These are phyloP conservation scores for Hirtodrosophila confusa DNA, from an alignment of 2,888 invertebrate genomes.

Conservation along the genomic window DNA sequence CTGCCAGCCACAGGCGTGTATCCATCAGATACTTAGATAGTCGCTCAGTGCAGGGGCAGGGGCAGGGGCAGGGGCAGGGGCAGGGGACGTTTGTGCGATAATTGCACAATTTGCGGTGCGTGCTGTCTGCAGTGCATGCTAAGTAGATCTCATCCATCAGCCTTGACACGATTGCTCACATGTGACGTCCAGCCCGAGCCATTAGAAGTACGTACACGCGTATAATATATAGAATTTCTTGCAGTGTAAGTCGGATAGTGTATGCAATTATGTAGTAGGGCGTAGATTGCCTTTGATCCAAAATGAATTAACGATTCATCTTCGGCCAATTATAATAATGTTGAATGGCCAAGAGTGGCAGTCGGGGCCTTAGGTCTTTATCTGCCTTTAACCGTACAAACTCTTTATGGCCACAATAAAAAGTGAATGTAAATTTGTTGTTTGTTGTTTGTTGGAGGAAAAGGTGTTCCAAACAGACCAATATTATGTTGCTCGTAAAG, in stretches of 20 bases:
- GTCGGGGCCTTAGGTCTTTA: slow-evolving; percentile 4
- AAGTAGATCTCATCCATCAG: slow-evolving; percentile 47
- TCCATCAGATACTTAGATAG: slow-evolving; percentile 40
- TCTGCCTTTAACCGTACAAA: slow-evolving; percentile 12
- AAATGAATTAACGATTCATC: slow-evolving; percentile 53
- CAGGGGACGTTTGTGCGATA: slow-evolving; percentile 42
- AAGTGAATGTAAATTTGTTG: slow-evolving; percentile 61
- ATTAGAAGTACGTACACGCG: not conserved
- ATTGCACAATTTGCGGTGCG: slow-evolving; percentile 59
- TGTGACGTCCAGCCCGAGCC: slow-evolving; percentile 14
- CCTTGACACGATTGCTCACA: slow-evolving; percentile 67
- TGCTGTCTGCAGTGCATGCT: slow-evolving; percentile 48
- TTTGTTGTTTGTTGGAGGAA: slow-evolving; percentile 23
- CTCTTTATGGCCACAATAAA: slow-evolving; percentile 27
- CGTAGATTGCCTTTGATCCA: not conserved
- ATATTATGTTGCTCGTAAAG: slow-evolving; percentile 35
- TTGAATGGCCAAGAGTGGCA: slow-evolving; percentile 6
- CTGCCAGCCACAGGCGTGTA: slow-evolving; percentile 35
- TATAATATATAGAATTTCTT: too few relatives aligned
- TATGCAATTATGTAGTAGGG: not conserved
- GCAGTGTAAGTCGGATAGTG: too few relatives aligned
- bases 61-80: not conserved
- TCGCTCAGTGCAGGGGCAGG: slow-evolving; percentile 27
- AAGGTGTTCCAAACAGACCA: slow-evolving; percentile 35
- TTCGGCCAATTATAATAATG: slow-evolving; percentile 57